Evolutionary conservation across 2,797 vertebrate genomes (phyloP), one percentile per base, ranked within the genome.

Genomic region (Sorex maritimensis): DNA sequence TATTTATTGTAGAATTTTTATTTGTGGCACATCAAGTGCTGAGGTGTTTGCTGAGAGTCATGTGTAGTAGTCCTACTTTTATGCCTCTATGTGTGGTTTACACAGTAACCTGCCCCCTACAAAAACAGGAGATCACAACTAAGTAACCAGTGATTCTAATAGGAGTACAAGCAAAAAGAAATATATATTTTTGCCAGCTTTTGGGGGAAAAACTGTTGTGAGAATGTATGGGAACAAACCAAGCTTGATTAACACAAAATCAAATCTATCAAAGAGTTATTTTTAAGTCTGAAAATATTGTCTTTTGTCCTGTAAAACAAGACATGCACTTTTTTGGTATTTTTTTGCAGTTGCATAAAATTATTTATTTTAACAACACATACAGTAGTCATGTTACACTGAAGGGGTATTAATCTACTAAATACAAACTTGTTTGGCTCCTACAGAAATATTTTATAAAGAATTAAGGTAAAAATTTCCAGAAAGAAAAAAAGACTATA

Each of bases 241-340:
- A 67, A 81, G 55, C 61, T 88, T 74, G 19, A 10, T 88, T 34
- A 73, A 55, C 38, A 34, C 17, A 93, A 93, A 93, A 86, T 61
- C 24, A 28, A 93, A 93, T 80, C 30, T 46, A 61, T 77, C 24
- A 2, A 10, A 67, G 65, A 91, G 26, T 9, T 85, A 63, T 63
- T 68, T 46, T 28, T 52, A 24, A 79, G 17, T 65, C 23, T 30
- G 3, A 78, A 74, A 93, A 71, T 3, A 19, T 26, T 58, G 15
- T 46, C 10, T 90, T 67, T 90, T 23, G 44, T 38, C 28, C 71
- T 69, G 46, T 3, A 69, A 46, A 72, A 17, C 8, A 75, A 93
- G 86, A 79, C 77, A 3, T 34, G 28, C 68, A 49, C n/a, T 41
- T 21, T 93, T 94, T 84, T 91, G 71, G 8, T 61, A 63, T 86